Base-by-base conservation (phyloP, 2,797 vertebrate species). In the Darevskia nairensis region DNA sequence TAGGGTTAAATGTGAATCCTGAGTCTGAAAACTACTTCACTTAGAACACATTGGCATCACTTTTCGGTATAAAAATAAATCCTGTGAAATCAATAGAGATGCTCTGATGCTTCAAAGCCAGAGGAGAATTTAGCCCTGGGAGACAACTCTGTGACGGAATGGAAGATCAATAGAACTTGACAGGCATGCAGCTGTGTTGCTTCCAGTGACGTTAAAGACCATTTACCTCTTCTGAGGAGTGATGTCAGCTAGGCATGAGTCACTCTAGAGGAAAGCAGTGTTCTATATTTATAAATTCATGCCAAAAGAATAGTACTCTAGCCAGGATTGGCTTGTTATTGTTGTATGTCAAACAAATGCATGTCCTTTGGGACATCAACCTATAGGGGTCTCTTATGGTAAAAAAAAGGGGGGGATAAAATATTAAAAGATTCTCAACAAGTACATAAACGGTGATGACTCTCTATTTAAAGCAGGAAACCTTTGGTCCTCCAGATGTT, bases 241-340 rank as follows among this genome's bases (percentile, higher is more conserved):
- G 94, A 93, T 89, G 87, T 84, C 93, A 95, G 94, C 92, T 89
- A 87, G 1, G 3, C 84, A 0, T 93, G 94, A 95, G 87, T 94
- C 94, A 95, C 59, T 72, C 61, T 59, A 0, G 76, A 84, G 46
- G 75, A 82, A 10, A 80, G 35, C 80, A 89, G 50, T 55, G 50
- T 76, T 23, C 91, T 91, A 91, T 88, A 23, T 86, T 86, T 55
- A n/a, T 68, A 23, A 10, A 84, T 46, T 13, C 61, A 71, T 8
- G 69, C 50, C 21, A 41, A 79, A 81, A 44, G 27, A 59, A 32
- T 55, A 59, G 89, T 44, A 32, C 66, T 86, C 86, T 0, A 0
- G 64, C 4, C 10, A 68, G 50, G 23, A 5, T 69, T 5, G 29
- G 13, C 3, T 2, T 87, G 86, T 50, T 50, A 50, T 50, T 50